Evolutionary conservation across 2,888 invertebrate species (phyloP).

Genomic region (Acanthopleura granulata): DNA sequence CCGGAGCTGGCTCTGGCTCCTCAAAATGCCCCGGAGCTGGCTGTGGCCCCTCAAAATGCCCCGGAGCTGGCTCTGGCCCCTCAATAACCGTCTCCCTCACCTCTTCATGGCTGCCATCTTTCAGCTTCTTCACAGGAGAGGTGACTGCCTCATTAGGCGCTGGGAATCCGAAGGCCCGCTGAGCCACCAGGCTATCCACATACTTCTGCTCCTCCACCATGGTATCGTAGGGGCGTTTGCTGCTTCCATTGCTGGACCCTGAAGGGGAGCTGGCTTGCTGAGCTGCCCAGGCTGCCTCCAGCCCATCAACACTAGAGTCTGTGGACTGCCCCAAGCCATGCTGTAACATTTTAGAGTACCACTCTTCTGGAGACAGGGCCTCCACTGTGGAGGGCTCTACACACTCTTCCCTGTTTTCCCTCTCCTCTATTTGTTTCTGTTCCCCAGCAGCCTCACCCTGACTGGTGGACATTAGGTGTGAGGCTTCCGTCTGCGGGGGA

Average conservation of each 20-base stretch:
- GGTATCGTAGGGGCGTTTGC: conserved; percentile 6
- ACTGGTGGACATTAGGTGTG: not conserved
- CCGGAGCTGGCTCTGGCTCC: too few species aligned
- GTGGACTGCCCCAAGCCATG: not conserved
- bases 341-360: conserved; percentile 10
- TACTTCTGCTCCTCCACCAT: conserved; percentile 16
- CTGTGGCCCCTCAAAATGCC: too few species aligned
- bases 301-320: not conserved
- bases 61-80: too few species aligned
- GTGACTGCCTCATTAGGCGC: not conserved
- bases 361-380: not conserved
- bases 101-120: conserved; percentile 11
- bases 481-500: not conserved
- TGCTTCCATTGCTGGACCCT: not conserved
- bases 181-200: conserved; percentile 13
- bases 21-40: too few species aligned
- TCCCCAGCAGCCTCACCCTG: not conserved
- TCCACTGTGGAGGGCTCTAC: not conserved
- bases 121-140: conserved; percentile 9
- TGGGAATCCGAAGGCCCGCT: not conserved
- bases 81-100: not conserved
- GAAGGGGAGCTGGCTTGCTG: not conserved
- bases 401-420: not conserved
- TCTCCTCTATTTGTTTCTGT: not conserved
- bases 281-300: not conserved